These are phyloP conservation scores for Phalacrocorax brasilianus DNA, from an alignment of 2,113 vertebrate genomes.

Conservation along the genomic window DNA sequence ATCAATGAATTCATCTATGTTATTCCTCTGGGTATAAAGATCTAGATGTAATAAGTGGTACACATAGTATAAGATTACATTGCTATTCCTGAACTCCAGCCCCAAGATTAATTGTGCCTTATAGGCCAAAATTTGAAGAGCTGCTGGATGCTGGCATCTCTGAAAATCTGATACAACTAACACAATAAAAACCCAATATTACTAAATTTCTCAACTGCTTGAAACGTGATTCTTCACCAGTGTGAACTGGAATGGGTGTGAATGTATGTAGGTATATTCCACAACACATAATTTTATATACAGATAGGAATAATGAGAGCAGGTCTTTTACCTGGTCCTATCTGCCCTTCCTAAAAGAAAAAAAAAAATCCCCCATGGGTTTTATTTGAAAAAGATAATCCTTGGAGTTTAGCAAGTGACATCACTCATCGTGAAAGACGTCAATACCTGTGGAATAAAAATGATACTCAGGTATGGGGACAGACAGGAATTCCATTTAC, in stretches of 20 bases:
- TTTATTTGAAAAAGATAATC: not conserved
- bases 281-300: not conserved
- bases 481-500: slow-evolving; percentile 23
- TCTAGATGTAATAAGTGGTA: slow-evolving; percentile 43
- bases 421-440: not conserved
- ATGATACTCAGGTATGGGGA: not conserved
- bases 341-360: not conserved
- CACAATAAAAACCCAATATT: not conserved
- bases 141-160: not conserved
- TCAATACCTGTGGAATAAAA: not conserved
- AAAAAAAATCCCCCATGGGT: not conserved
- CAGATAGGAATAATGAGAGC: not conserved
- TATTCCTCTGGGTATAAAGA: slow-evolving; percentile 53
- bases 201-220: not conserved
- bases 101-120: slow-evolving; percentile 27
- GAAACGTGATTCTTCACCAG: not conserved
- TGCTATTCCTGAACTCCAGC: slow-evolving; percentile 9
- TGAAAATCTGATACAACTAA: slow-evolving; percentile 6
- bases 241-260: not conserved
- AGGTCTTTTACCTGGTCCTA: not conserved
- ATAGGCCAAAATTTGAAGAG: slow-evolving; percentile 22
- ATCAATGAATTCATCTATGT: slow-evolving; percentile 60
- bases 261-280: not conserved
- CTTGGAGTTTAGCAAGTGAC: not conserved
- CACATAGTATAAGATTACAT: not conserved